Conservation (phyloP, 2,113 vertebrate genomes). For the Lasiurus cinereus region DNA sequence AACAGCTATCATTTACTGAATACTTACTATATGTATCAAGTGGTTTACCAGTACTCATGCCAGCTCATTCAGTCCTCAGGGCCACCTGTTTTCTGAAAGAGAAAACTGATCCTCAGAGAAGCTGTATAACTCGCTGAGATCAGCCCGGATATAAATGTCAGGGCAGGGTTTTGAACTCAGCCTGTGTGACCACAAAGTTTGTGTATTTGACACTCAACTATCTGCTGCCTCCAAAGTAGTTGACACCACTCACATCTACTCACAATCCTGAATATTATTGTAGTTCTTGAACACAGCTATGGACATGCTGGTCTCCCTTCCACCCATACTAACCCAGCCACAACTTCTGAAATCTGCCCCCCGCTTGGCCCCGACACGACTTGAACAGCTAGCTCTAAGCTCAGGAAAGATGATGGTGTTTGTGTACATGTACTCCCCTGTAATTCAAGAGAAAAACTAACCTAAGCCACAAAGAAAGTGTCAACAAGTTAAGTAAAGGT, state of each 20-base stretch:
- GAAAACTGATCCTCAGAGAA: constrained; percentile 9
- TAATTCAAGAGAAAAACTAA: constrained; percentile 2
- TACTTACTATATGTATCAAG: neutral
- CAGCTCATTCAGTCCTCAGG: neutral
- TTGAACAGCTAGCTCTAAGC: neutral
- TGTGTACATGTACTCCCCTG: neutral
- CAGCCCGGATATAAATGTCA: neutral
- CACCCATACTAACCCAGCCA: neutral
- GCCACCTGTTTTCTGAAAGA: neutral
- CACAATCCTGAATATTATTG: neutral
- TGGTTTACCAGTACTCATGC: neutral
- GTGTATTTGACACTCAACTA: neutral
- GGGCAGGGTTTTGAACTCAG: neutral
- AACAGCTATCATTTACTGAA: neutral
- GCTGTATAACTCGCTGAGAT: constrained; percentile 8
- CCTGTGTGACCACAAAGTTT: neutral
- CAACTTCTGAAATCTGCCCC: neutral
- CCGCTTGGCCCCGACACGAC: neutral
- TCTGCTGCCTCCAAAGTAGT: neutral
- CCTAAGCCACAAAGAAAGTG: neutral
- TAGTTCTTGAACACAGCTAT: neutral
- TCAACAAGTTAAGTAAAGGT: neutral
- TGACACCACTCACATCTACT: neutral
- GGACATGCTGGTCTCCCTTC: neutral
- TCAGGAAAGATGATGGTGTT: neutral